Evolutionary conservation across 2,797 vertebrate species (phyloP).

Genomic region (Prunella strophiata): DNA sequence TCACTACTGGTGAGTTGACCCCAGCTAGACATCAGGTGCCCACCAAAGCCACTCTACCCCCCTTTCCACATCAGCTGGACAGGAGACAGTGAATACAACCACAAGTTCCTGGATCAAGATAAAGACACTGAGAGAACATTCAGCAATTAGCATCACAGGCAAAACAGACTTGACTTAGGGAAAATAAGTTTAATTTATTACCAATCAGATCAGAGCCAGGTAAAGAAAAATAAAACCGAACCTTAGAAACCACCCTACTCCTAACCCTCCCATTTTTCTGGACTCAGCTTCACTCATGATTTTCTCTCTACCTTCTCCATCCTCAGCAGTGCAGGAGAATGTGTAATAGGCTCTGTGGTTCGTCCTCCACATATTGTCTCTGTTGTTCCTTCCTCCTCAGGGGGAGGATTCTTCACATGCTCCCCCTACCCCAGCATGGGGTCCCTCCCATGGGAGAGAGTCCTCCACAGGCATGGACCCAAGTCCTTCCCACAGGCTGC

Average conservation of each 20-base stretch:
- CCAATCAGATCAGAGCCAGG: neutral
- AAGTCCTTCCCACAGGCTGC: too few relatives aligned
- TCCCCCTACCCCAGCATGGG: rapidly evolving
- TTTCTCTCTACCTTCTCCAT: neutral
- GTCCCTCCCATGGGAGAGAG: neutral
- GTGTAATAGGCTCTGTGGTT: too few relatives aligned
- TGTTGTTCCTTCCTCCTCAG: neutral
- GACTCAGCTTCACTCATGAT: neutral
- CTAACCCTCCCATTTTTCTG: rapidly evolving
- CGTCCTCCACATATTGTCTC: neutral
- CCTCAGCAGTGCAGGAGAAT: neutral
- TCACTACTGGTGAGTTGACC: neutral
- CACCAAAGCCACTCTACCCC: neutral
- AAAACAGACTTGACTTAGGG: rapidly evolving
- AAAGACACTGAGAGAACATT: neutral
- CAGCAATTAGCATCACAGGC: neutral
- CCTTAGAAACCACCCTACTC: neutral
- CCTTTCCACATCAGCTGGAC: rapidly evolving
- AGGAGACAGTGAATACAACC: neutral
- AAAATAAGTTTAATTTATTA: neutral
- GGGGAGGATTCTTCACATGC: rapidly evolving
- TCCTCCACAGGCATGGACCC: neutral
- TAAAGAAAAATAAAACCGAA: neutral
- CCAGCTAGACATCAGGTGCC: neutral
- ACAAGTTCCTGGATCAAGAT: neutral